A percentile compares a stretch with the other conserved stretches of the same genome.
These are phyloP conservation scores for Acrobasis repandana DNA, from an alignment of 2,888 invertebrate species.

Conservation along the genomic window DNA sequence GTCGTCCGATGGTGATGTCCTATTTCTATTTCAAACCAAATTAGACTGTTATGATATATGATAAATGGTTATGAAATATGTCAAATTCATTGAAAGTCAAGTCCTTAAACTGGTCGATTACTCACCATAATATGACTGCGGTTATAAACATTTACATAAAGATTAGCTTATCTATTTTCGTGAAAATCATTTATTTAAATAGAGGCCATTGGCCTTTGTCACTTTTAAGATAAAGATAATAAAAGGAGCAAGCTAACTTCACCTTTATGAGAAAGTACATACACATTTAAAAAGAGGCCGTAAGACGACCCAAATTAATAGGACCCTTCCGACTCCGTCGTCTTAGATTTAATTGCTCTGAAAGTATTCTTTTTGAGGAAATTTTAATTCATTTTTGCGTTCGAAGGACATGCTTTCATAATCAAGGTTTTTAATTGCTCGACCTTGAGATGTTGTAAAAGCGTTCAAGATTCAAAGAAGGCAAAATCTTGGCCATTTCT, in stretches of 20 bases:
- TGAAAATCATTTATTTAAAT: no score
- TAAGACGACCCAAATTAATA: constrained; percentile 34
- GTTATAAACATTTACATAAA: no score
- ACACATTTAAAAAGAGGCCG: constrained; percentile 24
- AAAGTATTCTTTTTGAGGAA: constrained; percentile 32
- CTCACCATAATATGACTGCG: no score
- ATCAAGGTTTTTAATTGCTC: constrained; percentile 28
- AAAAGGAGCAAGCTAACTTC: constrained; percentile 11
- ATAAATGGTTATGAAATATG: no score
- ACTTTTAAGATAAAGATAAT: constrained; percentile 22
- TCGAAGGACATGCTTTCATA: constrained; percentile 21
- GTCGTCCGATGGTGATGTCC: no score
- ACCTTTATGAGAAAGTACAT: constrained; percentile 18
- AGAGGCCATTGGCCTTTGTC: no score
- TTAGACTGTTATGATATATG: no score
- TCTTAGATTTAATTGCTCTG: constrained; percentile 34
- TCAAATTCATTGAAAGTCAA: no score
- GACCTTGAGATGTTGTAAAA: constrained; percentile 23
- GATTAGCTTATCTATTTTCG: no score
- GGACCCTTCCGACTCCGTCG: constrained; percentile 27
- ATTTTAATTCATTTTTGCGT: constrained; percentile 33
- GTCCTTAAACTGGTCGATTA: no score
- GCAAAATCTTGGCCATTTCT: background rate
- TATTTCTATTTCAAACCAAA: no score
- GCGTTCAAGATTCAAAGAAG: background rate